Conservation (phyloP, 2,113 vertebrate species). For the Narcine bancroftii region DNA sequence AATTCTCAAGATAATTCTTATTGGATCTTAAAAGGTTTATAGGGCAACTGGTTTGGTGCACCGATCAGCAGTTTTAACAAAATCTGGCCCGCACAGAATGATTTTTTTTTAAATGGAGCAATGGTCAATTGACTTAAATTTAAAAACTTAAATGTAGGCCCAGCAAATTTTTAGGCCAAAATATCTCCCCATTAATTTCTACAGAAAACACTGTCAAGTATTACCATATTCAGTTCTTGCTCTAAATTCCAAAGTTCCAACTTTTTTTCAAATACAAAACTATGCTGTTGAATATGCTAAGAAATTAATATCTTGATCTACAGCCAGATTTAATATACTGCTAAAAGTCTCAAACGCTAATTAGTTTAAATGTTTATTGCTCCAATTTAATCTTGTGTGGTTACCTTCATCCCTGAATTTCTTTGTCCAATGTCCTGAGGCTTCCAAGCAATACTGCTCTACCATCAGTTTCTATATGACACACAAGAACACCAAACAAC, state of each 20-base stretch:
- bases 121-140: background rate
- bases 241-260: background rate
- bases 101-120: background rate
- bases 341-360: background rate
- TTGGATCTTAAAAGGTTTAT: background rate
- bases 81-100: background rate
- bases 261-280: background rate
- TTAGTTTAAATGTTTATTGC: background rate
- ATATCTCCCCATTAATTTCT: background rate
- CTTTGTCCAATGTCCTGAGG: background rate
- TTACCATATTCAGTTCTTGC: background rate
- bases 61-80: background rate
- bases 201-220: background rate
- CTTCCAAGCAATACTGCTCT: background rate
- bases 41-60: background rate
- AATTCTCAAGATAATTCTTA: background rate
- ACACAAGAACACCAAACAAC: too few relatives aligned
- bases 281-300: background rate
- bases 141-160: background rate
- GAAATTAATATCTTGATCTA: background rate
- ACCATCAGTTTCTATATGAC: too few relatives aligned
- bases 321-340: background rate
- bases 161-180: background rate
- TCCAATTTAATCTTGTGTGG: background rate
- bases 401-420: background rate